Evolutionary conservation across 1,140 invertebrate species (phyloP), one percentile per base, ranked within the genome.

Genomic region (Pygmarrhopalites habei): DNA sequence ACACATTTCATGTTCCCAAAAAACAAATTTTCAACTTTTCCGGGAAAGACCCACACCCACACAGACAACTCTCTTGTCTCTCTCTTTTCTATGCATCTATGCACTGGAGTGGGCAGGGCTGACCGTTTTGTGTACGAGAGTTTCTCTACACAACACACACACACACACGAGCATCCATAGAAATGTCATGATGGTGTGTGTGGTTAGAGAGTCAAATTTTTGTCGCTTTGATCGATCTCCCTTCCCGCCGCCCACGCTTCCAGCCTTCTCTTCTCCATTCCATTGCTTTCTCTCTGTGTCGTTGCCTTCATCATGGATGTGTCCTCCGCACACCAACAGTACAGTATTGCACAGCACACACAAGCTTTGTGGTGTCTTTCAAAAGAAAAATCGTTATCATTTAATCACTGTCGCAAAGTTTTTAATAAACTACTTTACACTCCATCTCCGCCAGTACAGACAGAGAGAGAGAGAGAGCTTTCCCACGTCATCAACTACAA

Each of bases 391-490:
- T 49, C 46, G 23, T 49, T 49, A 49, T 23, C 46, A 49, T 49
- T 49, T 49, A 49, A 49, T 49, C 46, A 49, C 46, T 49, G 46
- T 49, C 46, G 23, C 46, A 49, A 49, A 49, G 46, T 49, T 49
- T 49, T 23, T 49, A 49, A 49, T 49, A 49, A 49, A 49, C 46
- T 49, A 15, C 46, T 23, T 19, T 49, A 12, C 46, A 49, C 46
- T 49, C 12, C 12, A 49, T 49, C 23, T 23, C 46, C 46, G 19
- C 23, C n/a, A n/a, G n/a, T n/a, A n/a, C n/a, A n/a, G n/a, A n/a
- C n/a, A n/a, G n/a, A n/a, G n/a, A n/a, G n/a, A n/a, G n/a, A n/a
- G n/a, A n/a, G n/a, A n/a, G n/a, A n/a, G n/a, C n/a, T n/a, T n/a
- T n/a, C n/a, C n/a, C n/a, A n/a, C n/a, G n/a, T n/a, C n/a, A n/a